phyloP scores from a whole-genome alignment of 2,888 invertebrate species.

The Eilema caniola region DNA sequence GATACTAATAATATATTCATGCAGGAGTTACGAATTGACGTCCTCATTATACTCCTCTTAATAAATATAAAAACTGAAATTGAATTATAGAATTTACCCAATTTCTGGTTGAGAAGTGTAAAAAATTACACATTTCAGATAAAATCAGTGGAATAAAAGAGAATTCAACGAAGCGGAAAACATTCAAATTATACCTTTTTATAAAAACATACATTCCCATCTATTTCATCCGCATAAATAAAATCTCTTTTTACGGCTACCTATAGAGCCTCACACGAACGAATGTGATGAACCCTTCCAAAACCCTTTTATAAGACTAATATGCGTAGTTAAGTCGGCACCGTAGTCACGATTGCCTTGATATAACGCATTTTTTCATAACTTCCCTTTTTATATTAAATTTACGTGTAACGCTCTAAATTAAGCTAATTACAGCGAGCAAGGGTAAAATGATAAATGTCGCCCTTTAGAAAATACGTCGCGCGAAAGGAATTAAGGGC shows the following conservation, averaged over 20 bases:
- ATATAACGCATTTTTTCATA: constrained; percentile 58
- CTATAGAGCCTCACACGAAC: constrained; percentile 13
- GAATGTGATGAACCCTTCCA: constrained; percentile 25
- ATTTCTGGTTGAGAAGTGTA: neutral
- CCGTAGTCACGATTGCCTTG: constrained; percentile 45
- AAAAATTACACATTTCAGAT: neutral
- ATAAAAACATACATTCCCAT: constrained; percentile 2
- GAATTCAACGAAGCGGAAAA: neutral
- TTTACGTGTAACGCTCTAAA: constrained; percentile 56
- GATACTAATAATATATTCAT: no score
- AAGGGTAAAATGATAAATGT: constrained; percentile 76
- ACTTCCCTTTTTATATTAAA: constrained; percentile 55
- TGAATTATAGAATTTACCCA: neutral
- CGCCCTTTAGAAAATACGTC: constrained; percentile 71
- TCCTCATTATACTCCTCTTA: no score
- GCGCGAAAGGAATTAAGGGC: constrained; percentile 69
- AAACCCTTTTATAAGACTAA: constrained; percentile 30
- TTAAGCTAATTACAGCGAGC: constrained; percentile 72
- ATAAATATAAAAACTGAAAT: no score
- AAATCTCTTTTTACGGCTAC: constrained; percentile 27
- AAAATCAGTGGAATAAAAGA: neutral
- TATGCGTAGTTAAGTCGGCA: constrained; percentile 47
- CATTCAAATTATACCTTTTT: constrained; percentile 1
- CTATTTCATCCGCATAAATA: constrained; percentile 32
- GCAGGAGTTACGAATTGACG: no score